A percentile compares a stretch with the other conserved stretches of the same genome.
Conservation (phyloP, 2,888 invertebrate genomes). For the Microplitis manilae region DNA sequence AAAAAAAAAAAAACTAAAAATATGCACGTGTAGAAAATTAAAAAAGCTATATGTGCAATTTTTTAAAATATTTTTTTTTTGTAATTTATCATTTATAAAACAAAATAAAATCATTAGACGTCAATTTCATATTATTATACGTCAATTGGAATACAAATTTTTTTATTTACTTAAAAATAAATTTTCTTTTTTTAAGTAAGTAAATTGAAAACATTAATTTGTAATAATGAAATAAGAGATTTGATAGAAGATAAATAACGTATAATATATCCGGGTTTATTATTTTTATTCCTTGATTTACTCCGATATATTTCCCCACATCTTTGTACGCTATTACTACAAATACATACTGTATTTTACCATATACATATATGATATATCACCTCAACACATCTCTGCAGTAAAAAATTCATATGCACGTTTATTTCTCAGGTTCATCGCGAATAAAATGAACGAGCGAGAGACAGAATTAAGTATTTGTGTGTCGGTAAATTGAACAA, state of each 20-base stretch:
- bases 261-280: neutral
- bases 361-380: neutral
- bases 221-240: neutral
- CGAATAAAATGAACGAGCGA: slow-evolving; percentile 12
- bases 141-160: too few species aligned
- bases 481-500: slow-evolving; percentile 30
- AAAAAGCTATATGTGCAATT: too few species aligned
- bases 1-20: too few species aligned
- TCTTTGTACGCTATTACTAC: neutral
- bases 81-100: too few species aligned
- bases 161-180: too few species aligned
- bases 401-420: neutral
- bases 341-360: neutral
- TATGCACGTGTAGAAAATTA: too few species aligned
- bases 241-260: neutral
- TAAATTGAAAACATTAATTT: neutral
- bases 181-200: too few species aligned
- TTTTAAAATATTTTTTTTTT: too few species aligned
- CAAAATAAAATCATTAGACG: too few species aligned
- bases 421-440: neutral
- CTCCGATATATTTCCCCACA: neutral
- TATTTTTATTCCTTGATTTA: neutral
- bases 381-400: neutral
- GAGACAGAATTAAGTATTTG: slow-evolving; percentile 6
- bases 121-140: too few species aligned